Percentiles rank a stretch among this genome's conserved stretches.
phyloP scores from a whole-genome alignment of 2,797 vertebrate genomes.

The Mormyrops attenuatus region DNA sequence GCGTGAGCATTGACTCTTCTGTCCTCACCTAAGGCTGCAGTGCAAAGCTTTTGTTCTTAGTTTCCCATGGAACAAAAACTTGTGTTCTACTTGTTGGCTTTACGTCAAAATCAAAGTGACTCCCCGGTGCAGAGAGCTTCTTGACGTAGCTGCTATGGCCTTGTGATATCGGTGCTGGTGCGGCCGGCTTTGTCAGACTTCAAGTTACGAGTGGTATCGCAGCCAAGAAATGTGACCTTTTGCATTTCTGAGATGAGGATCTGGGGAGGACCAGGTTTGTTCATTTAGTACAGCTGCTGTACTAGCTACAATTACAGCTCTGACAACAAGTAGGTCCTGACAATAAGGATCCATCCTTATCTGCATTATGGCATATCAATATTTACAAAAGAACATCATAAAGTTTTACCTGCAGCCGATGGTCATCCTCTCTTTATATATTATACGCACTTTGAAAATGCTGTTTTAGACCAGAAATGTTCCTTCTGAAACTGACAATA shows the following conservation, averaged over 20 bases:
- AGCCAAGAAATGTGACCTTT: slow-evolving; percentile 37
- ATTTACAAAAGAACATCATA: background rate
- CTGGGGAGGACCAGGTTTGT: background rate
- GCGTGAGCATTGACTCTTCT: background rate
- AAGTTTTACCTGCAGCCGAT: background rate
- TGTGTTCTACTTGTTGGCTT: background rate
- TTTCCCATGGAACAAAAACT: background rate
- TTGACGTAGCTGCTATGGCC: slow-evolving; percentile 21
- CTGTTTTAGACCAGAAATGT: background rate
- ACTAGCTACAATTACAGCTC: background rate
- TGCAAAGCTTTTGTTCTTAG: background rate
- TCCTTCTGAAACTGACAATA: background rate
- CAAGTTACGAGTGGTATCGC: slow-evolving; percentile 36
- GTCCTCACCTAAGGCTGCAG: background rate
- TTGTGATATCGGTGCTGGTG: slow-evolving; percentile 24
- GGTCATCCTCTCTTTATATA: background rate
- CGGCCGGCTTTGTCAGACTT: slow-evolving; percentile 31
- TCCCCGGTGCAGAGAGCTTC: background rate
- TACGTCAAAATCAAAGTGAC: background rate
- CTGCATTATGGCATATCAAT: background rate
- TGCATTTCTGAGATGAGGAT: slow-evolving; percentile 34
- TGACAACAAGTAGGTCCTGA: background rate
- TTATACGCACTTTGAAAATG: background rate
- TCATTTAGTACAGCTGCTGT: background rate
- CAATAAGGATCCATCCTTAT: background rate